A percentile compares a stretch with the other conserved stretches of the same genome.
Conservation (phyloP, 2,888 invertebrate species). For the Andrena hattorfiana region DNA sequence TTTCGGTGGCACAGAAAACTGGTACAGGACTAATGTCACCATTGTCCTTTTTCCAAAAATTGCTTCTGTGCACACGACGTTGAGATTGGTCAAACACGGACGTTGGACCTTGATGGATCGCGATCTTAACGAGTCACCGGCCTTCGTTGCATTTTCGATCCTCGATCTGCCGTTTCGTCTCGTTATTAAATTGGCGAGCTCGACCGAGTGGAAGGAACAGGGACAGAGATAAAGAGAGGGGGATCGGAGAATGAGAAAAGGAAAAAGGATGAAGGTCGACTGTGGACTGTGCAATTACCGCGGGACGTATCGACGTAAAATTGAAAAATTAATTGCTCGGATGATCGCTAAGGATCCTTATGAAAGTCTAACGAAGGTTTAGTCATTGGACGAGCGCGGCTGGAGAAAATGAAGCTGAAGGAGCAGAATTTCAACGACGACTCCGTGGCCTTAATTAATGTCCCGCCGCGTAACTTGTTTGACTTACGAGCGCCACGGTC, state of each 20-base stretch:
- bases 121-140: constrained; percentile 11
- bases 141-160: constrained; percentile 63
- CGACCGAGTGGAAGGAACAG: constrained; percentile 21
- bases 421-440: constrained; percentile 4
- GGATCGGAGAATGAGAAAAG: background rate
- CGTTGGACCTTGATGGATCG: constrained; percentile 17
- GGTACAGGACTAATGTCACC: background rate
- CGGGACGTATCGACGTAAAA: constrained; percentile 60
- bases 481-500: constrained; percentile 4
- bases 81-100: background rate
- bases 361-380: constrained; percentile 70
- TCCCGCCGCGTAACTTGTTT: constrained; percentile 3
- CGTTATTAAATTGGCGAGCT: constrained; percentile 54
- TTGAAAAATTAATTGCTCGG: constrained; percentile 65
- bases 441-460: constrained; percentile 39
- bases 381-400: constrained; percentile 39
- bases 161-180: constrained; percentile 41
- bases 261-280: constrained; percentile 15
- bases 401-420: constrained; percentile 1
- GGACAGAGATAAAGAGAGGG: background rate
- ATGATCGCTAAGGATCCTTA: constrained; percentile 52
- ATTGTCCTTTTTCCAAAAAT: constrained; percentile 1
- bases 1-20: background rate
- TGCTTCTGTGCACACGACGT: background rate
- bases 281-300: constrained; percentile 64